Base-by-base conservation (phyloP, 1,140 invertebrate genomes). In the Drosophila lini region DNA sequence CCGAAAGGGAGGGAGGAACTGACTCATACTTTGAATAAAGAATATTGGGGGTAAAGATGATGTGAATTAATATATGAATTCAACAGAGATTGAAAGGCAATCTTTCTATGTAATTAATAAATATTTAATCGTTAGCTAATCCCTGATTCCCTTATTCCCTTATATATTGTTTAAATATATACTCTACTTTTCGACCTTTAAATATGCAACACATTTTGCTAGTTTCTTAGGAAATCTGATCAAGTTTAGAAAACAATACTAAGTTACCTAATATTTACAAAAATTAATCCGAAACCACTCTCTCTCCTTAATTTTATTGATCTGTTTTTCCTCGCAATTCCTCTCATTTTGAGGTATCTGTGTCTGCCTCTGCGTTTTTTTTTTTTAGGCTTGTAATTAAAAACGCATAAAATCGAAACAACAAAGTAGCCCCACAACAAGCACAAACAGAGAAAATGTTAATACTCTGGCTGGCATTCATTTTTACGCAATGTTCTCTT, bases 401-500 rank as follows among this genome's bases (percentile, higher is more conserved):
- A 88, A 81, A 71, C 55, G 55, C 69, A 80, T 81, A 80, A 89
- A 89, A 75, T 78, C 52, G 42, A 75, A 69, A 69, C 63, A 88
- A 88, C 71, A 80, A 82, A 78, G 62, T 80, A 70, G 47, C 38
- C 55, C 31, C 34, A 56, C 62, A 76, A 40, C 48, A 76, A 68
- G 13, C 36, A 45, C 62, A 59, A 78, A 78, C 58, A 71, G 41
- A 32, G 67, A 61, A 53, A 78, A 45, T 81, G 60, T 78, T 78
- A 68, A 67, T 78, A 64, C 69, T 62, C 50, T 44, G 47, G 56
- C 64, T 48, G 48, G 47, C 16, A 73, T 81, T 62, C 60, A 64
- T 68, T 74, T 68, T 80, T 89, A 79, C 83, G 76, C 64, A 83
- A 80, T 83, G 64, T 78, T 74, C 77, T 77, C 68, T 88, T 78